Base-by-base conservation (phyloP, 2,797 vertebrate genomes). In the Salarias fasciatus region DNA sequence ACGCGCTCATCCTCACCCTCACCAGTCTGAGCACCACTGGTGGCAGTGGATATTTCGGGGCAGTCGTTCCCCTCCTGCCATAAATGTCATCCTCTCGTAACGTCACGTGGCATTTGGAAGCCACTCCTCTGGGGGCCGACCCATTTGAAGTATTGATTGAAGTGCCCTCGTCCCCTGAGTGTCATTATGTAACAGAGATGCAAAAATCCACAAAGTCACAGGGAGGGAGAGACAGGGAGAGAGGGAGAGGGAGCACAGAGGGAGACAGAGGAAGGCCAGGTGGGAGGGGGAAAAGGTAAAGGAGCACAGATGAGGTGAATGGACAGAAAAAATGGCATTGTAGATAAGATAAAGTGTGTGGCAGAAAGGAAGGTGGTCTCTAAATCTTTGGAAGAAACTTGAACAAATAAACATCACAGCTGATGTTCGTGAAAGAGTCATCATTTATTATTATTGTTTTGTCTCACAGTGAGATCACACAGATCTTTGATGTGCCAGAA, bases 131-230 rank as follows among this genome's bases (percentile, higher is more conserved):
- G 31, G 85, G 54, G 87, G 71, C 52, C 1, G 8, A 58, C 58
- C 64, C 29, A 64, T 88, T 88, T 80, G 79, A 86, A 87, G 83
- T 88, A 88, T 87, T 85, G 79, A 90, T 86, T 72, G 82, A 90
- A 88, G 89, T 77, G 75, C 78, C 77, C 75, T 78, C 49, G 55
- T 85, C 79, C 88, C 79, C 63, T 11, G 83, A 79, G 86, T 67
- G 69, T 59, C 40, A 57, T 92, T 92, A 90, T 57, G 64, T 82
- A 92, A 92, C 68, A 62, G 66, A 78, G 72, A 87, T 62, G 85
- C 72, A 86, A 86, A 84, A 82, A 81, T 70, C 66, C 79, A 87
- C 81, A 89, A 86, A 86, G 86, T 85, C 79, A 85, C 59, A 10
- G 55, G 36, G 53, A 79, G 66, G 68, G 71, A 61, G 72, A n/a